Percentiles rank a stretch among this genome's conserved stretches.
phyloP scores from a whole-genome alignment of 1,140 invertebrate genomes.

The Hycleus phaleratus region DNA sequence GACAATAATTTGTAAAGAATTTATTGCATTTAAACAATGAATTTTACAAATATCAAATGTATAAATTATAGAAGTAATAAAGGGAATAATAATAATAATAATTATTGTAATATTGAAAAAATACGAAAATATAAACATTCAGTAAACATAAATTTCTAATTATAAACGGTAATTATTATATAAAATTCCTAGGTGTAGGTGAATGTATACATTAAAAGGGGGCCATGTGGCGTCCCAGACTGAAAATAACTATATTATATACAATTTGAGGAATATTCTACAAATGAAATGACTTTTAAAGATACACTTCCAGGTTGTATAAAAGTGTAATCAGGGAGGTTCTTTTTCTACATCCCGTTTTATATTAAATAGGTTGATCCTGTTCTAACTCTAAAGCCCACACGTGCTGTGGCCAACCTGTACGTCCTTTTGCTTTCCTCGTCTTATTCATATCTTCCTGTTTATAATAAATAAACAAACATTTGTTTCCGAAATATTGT shows the following conservation, averaged over 20 bases:
- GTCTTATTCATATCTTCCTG: conserved; percentile 35
- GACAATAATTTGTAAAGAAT: not conserved
- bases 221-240: conserved; percentile 37
- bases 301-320: conserved; percentile 32
- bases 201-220: conserved; percentile 35
- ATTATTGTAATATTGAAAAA: conserved; percentile 1
- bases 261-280: conserved; percentile 36
- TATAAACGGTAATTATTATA: conserved; percentile 34
- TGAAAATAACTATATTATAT: conserved; percentile 39
- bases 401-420: conserved; percentile 91
- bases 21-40: not conserved
- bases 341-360: conserved; percentile 16
- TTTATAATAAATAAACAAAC: conserved; percentile 25
- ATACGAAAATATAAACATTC: conserved; percentile 22
- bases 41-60: not conserved
- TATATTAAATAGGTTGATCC: conserved; percentile 46
- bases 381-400: conserved; percentile 85
- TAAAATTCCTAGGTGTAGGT: conserved; percentile 37
- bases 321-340: conserved; percentile 6
- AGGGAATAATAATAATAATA: not conserved
- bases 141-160: conserved; percentile 29
- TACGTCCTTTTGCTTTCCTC: conserved; percentile 66
- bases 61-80: not conserved
- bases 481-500: not conserved
- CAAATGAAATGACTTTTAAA: conserved; percentile 30